phyloP scores from a whole-genome alignment of 2,888 invertebrate genomes.

The Campoplex nolae region DNA sequence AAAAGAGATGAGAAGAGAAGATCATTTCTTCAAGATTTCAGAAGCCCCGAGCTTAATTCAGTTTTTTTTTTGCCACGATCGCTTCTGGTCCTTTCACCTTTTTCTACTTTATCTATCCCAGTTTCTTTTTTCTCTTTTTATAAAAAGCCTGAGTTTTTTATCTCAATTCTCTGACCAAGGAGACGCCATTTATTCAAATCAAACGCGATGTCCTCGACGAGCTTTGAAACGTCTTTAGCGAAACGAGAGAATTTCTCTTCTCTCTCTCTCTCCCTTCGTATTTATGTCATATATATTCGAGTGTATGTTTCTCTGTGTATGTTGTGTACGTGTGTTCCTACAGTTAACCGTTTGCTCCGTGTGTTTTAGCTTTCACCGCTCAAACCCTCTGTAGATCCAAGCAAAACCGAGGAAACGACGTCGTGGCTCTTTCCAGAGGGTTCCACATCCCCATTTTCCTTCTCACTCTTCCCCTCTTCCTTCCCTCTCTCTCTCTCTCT shows the following conservation, averaged over 20 bases:
- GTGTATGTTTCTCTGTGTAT: not conserved
- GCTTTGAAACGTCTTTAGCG: slow-evolving; percentile 70
- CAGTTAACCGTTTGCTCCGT: slow-evolving; percentile 37
- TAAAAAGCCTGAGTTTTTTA: not conserved
- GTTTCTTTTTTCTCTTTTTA: not conserved
- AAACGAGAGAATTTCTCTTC: slow-evolving; percentile 41
- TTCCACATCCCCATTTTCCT: slow-evolving; percentile 22
- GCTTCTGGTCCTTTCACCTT: slow-evolving; percentile 28
- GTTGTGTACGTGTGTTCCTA: not conserved
- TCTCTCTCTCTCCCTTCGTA: slow-evolving; percentile 1
- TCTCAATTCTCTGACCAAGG: slow-evolving; percentile 37
- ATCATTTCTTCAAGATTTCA: slow-evolving; percentile 10
- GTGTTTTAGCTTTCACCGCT: slow-evolving; percentile 41
- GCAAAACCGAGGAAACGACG: slow-evolving; percentile 50
- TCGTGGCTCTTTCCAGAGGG: slow-evolving; percentile 52
- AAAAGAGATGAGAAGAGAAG: not conserved
- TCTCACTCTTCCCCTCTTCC: not conserved
- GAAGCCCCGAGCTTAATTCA: slow-evolving; percentile 27
- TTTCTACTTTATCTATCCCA: not conserved
- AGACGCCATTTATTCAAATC: slow-evolving; percentile 79
- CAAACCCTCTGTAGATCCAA: slow-evolving; percentile 31
- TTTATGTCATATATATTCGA: not conserved
- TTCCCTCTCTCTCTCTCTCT: not conserved
- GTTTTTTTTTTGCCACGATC: slow-evolving; percentile 34
- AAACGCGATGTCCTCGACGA: slow-evolving; percentile 69